A percentile compares a stretch with the other conserved stretches of the same genome.
These are phyloP conservation scores for Leucania comma DNA, from an alignment of 2,888 invertebrate species.

Conservation along the genomic window DNA sequence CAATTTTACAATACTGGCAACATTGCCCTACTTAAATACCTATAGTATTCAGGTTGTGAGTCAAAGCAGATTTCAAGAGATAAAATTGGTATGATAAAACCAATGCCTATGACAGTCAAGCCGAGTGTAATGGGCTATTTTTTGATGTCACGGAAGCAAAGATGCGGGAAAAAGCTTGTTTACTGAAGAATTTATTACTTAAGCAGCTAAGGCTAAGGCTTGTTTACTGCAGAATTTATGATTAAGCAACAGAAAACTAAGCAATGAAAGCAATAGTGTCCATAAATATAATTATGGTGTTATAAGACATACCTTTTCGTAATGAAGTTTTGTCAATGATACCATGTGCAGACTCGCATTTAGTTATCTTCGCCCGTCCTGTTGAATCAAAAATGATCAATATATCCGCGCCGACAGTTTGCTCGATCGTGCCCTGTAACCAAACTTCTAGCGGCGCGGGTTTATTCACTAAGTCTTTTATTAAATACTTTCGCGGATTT, in stretches of 20 bases:
- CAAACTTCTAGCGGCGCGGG: conserved; percentile 82
- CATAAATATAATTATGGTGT: not conserved
- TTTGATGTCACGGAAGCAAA: not conserved
- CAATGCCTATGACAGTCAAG: no score
- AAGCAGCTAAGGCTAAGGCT: no score
- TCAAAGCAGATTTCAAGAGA: no score
- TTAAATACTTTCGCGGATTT: conserved; percentile 81
- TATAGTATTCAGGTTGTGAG: no score
- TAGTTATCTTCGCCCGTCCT: conserved; percentile 84
- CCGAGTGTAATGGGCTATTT: no score
- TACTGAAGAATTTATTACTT: not conserved
- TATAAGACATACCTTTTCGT: conserved; percentile 77
- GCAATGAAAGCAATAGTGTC: not conserved
- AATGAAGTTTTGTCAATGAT: conserved; percentile 81
- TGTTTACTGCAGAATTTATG: not conserved
- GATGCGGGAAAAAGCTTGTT: not conserved
- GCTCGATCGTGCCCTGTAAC: conserved; percentile 88
- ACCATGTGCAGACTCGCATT: conserved; percentile 84
- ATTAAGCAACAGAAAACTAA: conserved; percentile 2
- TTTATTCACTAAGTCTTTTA: conserved; percentile 80
- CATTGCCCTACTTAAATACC: no score
- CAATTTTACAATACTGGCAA: no score
- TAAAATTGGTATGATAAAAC: no score
- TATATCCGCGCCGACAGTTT: conserved; percentile 84
- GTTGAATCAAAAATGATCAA: conserved; percentile 84